These are phyloP conservation scores for Selene dorsalis DNA, from an alignment of 2,797 vertebrate genomes.

Conservation along the genomic window DNA sequence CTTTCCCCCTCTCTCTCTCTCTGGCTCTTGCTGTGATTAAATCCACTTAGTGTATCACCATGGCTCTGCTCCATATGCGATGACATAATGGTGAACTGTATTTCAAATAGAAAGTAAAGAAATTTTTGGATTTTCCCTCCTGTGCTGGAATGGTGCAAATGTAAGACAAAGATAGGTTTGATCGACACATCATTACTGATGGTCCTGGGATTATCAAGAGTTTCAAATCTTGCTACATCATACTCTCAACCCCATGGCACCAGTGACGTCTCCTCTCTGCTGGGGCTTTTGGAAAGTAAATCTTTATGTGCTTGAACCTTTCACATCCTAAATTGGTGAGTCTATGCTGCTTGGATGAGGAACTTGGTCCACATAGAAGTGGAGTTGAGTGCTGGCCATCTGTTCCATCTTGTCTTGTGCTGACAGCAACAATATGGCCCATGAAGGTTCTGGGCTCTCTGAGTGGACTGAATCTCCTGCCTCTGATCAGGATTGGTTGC, in stretches of 20 bases:
- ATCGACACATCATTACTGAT: background rate
- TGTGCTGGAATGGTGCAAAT: slow-evolving; percentile 6
- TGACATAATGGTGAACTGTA: slow-evolving; percentile 64
- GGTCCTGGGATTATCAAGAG: background rate
- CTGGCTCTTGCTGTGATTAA: slow-evolving; percentile 64
- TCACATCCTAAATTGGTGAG: too few species aligned
- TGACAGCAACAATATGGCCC: background rate
- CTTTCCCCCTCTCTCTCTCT: slow-evolving; percentile 40
- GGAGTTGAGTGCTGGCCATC: too few species aligned
- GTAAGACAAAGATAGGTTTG: background rate
- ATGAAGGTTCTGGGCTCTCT: background rate
- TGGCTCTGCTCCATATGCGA: slow-evolving; percentile 54
- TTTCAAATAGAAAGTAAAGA: slow-evolving; percentile 50
- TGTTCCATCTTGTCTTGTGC: too few species aligned
- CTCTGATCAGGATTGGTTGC: background rate
- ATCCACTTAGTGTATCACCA: slow-evolving; percentile 67
- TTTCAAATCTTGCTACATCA: background rate
- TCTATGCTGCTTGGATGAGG: background rate
- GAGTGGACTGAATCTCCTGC: background rate
- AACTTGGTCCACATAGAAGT: background rate
- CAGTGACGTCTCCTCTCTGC: background rate
- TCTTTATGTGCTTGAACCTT: background rate
- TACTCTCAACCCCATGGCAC: background rate
- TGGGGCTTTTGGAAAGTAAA: background rate
- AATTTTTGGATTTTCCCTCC: slow-evolving; percentile 29